phyloP scores from a whole-genome alignment of 2,113 vertebrate genomes.

The Prinia subflava region DNA sequence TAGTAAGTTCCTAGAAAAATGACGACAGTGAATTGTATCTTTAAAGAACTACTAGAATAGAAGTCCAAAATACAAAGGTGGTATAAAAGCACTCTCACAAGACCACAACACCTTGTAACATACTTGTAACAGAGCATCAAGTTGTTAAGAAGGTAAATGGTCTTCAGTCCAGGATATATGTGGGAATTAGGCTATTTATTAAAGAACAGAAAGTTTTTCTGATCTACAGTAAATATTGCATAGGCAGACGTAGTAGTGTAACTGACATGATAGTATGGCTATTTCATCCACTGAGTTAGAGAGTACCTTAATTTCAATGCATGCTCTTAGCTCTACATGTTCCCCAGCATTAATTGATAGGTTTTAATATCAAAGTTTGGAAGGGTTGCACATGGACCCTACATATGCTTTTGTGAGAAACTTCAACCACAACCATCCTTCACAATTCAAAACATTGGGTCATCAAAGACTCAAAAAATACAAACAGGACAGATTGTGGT shows the following conservation, averaged over 20 bases:
- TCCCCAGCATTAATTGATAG: background rate
- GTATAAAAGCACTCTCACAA: background rate
- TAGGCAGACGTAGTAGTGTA: background rate
- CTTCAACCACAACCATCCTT: background rate
- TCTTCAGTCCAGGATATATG: background rate
- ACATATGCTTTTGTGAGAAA: background rate
- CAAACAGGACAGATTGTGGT: background rate
- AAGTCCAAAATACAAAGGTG: background rate
- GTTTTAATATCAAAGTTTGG: background rate
- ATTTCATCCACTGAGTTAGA: background rate
- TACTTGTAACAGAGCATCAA: background rate
- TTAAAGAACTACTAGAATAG: background rate
- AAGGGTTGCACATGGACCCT: background rate
- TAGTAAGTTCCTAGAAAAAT: background rate
- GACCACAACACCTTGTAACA: background rate
- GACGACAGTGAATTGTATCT: background rate
- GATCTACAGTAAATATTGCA: background rate
- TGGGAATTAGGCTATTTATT: background rate
- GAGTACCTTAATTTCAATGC: background rate
- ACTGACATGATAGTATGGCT: accelerated
- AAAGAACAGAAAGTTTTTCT: background rate
- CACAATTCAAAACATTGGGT: background rate
- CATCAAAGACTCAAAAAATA: conserved; percentile 31
- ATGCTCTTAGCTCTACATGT: background rate
- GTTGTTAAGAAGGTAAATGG: background rate